phyloP scores from a whole-genome alignment of 2,113 vertebrate species.

The Quiscalus mexicanus region DNA sequence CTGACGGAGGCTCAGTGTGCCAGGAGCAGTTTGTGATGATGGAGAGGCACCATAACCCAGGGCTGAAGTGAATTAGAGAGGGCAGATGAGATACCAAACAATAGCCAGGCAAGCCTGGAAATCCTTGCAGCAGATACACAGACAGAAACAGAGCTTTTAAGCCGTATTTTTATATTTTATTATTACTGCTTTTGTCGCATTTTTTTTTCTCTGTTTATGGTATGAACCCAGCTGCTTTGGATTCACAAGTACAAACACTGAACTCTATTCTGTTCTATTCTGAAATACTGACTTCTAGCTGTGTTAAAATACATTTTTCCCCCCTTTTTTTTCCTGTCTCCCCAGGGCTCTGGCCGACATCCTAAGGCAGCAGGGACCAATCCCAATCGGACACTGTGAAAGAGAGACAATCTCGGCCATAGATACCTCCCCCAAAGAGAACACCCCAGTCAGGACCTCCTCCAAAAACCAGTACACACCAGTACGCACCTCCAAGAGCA shows the following conservation, averaged over 20 bases:
- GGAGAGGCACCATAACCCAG: background rate
- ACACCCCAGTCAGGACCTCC: constrained; percentile 90
- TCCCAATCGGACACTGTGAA: constrained; percentile 97
- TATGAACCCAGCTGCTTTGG: background rate
- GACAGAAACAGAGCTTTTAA: background rate
- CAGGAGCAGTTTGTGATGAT: background rate
- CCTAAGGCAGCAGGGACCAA: constrained; percentile 97
- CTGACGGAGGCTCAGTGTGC: background rate
- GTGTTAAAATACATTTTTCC: background rate
- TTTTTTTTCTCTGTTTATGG: background rate
- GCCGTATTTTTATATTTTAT: background rate
- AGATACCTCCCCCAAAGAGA: constrained; percentile 96
- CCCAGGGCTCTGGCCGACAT: constrained; percentile 97
- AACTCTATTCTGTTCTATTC: background rate
- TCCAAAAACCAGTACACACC: constrained; percentile 99
- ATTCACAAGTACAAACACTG: background rate
- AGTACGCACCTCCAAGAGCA: constrained; percentile 89
- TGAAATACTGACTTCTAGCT: background rate
- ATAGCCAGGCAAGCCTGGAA: background rate
- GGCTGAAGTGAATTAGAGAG: background rate
- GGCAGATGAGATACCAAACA: background rate
- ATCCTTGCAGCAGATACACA: background rate
- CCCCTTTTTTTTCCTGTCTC: background rate
- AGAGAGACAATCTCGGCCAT: constrained; percentile 96
- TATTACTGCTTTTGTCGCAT: background rate